Evolutionary conservation across 1,140 invertebrate species (phyloP).

Genomic region (Temnothorax nylanderi): DNA sequence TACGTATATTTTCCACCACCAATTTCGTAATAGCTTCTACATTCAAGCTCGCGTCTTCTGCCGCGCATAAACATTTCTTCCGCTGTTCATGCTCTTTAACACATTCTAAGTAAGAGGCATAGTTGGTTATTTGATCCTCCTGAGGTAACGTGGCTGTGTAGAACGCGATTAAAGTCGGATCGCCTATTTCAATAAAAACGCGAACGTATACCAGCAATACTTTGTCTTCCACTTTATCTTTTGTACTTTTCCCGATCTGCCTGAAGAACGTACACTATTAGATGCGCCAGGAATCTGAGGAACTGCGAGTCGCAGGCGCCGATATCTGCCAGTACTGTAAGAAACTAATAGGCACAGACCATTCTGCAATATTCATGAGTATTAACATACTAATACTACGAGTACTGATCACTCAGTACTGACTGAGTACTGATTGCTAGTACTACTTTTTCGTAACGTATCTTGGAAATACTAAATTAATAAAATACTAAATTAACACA

Average conservation of each 20-base stretch:
- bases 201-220: constrained; percentile 91
- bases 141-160: no score
- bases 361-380: no score
- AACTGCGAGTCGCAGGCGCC: constrained; percentile 86
- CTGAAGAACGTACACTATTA: constrained; percentile 93
- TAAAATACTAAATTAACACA: no score
- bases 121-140: constrained; percentile 90
- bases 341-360: no score
- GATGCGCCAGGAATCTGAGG: constrained; percentile 93
- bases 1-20: no score
- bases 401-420: no score
- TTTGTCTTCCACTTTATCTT: constrained; percentile 90
- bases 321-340: no score
- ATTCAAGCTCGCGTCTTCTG: constrained; percentile 92
- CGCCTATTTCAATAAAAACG: constrained; percentile 90
- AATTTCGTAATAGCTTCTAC: constrained; percentile 92
- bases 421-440: no score
- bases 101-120: constrained; percentile 92
- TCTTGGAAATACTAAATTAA: no score
- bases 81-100: constrained; percentile 89
- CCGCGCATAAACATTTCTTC: constrained; percentile 87
- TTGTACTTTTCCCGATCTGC: constrained; percentile 89
- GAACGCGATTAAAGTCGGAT: constrained; percentile 86
- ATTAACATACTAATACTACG: no score
- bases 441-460: no score